Conservation (phyloP, 1,140 invertebrate species). For the Sarcophaga bullata region DNA sequence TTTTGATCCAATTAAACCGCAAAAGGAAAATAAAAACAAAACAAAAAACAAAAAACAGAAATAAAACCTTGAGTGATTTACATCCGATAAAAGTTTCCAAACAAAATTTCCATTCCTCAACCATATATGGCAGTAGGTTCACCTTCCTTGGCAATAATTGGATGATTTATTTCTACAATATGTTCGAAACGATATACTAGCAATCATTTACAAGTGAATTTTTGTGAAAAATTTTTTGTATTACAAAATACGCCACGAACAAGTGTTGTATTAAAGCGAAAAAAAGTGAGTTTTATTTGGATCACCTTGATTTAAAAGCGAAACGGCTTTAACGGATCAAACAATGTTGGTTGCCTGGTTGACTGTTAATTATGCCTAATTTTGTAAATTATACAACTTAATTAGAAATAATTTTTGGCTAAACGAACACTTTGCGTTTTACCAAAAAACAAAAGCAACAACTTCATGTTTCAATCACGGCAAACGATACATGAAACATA, state of each 20-base stretch:
- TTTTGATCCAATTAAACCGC: too few relatives aligned
- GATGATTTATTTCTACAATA: neutral
- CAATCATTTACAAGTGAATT: too few relatives aligned
- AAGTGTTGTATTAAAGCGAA: too few relatives aligned
- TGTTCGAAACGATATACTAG: too few relatives aligned
- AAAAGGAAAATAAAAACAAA: too few relatives aligned
- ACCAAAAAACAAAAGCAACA: neutral
- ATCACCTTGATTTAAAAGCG: constrained; percentile 7
- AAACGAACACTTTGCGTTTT: neutral
- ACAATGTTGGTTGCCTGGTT: neutral
- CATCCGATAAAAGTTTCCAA: neutral
- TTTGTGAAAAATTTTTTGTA: too few relatives aligned
- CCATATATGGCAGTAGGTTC: neutral
- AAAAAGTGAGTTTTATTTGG: constrained; percentile 11
- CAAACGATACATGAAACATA: neutral
- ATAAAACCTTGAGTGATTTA: neutral
- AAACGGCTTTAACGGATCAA: neutral
- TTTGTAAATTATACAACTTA: constrained; percentile 30
- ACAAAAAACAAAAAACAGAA: too few relatives aligned
- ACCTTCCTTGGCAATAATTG: constrained; percentile 8
- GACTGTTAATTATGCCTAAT: constrained; percentile 34
- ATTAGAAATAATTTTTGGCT: constrained; percentile 27
- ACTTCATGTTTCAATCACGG: neutral
- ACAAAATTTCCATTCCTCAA: neutral
- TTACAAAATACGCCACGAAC: too few relatives aligned